Conservation (phyloP, 1,140 invertebrate genomes). For the Sitophilus oryzae region DNA sequence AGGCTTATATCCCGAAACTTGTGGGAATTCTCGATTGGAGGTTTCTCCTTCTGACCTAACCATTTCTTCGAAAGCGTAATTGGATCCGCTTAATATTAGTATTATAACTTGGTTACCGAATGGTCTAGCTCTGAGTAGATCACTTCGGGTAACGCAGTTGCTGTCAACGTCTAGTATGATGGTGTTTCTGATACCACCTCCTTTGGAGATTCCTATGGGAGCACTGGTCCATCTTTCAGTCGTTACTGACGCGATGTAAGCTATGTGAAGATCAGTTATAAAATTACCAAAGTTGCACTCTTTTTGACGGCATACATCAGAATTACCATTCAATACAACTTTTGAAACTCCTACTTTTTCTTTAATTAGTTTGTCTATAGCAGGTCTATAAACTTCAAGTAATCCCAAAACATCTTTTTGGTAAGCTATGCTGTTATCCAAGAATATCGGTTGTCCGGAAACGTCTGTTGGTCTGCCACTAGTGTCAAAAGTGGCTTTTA, state of each 20-base stretch:
- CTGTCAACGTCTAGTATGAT: constrained; percentile 51
- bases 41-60: constrained; percentile 46
- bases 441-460: constrained; percentile 74
- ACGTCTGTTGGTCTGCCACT: constrained; percentile 64
- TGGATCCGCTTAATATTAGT: constrained; percentile 49
- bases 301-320: constrained; percentile 58
- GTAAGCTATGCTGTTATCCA: constrained; percentile 58
- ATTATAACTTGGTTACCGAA: constrained; percentile 51
- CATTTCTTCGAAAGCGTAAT: constrained; percentile 51
- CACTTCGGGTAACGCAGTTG: constrained; percentile 50
- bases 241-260: constrained; percentile 47
- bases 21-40: constrained; percentile 54
- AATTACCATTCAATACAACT: constrained; percentile 61
- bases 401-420: constrained; percentile 60
- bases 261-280: constrained; percentile 66
- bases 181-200: constrained; percentile 60
- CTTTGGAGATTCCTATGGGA: constrained; percentile 67
- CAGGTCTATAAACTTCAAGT: constrained; percentile 55
- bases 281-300: constrained; percentile 87
- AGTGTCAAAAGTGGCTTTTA: constrained; percentile 66
- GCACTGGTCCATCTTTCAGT: constrained; percentile 63
- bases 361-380: constrained; percentile 51
- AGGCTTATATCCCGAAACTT: constrained; percentile 55
- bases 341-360: constrained; percentile 57
- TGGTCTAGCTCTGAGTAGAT: constrained; percentile 46